These are phyloP conservation scores for Galeopterus variegatus DNA, from an alignment of 2,113 vertebrate species.

Conservation along the genomic window DNA sequence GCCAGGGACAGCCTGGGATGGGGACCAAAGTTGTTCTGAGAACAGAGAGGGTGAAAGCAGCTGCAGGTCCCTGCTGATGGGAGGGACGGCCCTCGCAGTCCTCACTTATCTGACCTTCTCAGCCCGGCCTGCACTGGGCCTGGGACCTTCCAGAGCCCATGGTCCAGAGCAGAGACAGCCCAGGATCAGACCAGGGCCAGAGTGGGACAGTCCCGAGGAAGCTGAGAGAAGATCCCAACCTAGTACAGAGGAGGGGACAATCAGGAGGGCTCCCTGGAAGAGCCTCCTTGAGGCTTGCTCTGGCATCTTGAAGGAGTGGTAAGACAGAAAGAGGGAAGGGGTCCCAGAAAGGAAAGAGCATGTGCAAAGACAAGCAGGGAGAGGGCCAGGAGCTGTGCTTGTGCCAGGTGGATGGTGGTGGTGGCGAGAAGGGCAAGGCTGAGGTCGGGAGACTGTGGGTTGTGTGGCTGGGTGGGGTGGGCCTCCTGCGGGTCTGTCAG, in stretches of 20 bases:
- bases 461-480: neutral
- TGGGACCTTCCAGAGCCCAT: neutral
- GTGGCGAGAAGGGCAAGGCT: accelerated
- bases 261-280: neutral
- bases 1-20: neutral
- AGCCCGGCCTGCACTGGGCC: too few relatives aligned
- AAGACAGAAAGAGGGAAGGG: neutral
- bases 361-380: neutral
- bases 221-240: neutral
- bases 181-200: neutral
- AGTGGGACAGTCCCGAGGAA: neutral
- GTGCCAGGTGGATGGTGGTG: too few relatives aligned
- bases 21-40: neutral
- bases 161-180: neutral
- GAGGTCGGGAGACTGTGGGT: neutral
- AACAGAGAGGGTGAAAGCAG: neutral
- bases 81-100: neutral
- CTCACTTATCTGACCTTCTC: neutral
- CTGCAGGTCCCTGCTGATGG: neutral
- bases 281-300: neutral
- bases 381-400: neutral
- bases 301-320: neutral
- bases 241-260: neutral
- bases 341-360: neutral
- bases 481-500: neutral